Evolutionary conservation across 2,797 vertebrate species (phyloP).

Genomic region (Lagorchestes hirsutus): DNA sequence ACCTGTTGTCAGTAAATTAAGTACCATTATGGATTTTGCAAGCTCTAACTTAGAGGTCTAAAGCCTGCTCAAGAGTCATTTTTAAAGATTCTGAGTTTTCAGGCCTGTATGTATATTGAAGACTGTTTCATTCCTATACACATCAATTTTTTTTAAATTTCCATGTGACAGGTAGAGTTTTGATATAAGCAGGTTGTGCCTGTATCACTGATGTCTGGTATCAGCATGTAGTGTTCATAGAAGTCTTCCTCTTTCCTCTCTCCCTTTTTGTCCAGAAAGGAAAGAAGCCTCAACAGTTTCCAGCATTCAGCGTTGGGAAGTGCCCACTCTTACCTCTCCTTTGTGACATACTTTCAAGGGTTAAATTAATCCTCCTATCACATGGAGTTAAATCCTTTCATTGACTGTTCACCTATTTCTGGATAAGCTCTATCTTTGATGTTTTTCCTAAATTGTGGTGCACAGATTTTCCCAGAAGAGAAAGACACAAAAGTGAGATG

Average conservation of each 20-base stretch:
- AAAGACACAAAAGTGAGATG: not conserved
- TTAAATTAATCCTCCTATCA: not conserved
- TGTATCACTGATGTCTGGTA: not conserved
- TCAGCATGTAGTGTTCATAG: not conserved
- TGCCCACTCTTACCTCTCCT: not conserved
- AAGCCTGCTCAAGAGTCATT: not conserved
- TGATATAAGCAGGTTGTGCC: not conserved
- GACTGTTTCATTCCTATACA: not conserved
- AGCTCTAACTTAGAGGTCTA: constrained; percentile 34
- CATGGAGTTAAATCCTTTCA: not conserved
- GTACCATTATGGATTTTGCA: not conserved
- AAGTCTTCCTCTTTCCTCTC: not conserved
- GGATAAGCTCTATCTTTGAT: not conserved
- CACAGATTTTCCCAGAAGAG: not conserved
- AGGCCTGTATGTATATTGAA: not conserved
- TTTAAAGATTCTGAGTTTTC: not conserved
- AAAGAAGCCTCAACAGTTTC: not conserved
- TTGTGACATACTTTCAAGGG: not conserved
- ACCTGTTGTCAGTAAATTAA: constrained; percentile 45
- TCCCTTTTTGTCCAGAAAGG: not conserved
- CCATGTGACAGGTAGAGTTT: not conserved
- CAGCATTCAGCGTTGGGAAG: not conserved
- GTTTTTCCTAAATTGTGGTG: not conserved
- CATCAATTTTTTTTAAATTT: not conserved
- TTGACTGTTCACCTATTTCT: not conserved